These are phyloP conservation scores for Gymnosoma rotundatum DNA, from an alignment of 2,888 invertebrate species.

Conservation along the genomic window DNA sequence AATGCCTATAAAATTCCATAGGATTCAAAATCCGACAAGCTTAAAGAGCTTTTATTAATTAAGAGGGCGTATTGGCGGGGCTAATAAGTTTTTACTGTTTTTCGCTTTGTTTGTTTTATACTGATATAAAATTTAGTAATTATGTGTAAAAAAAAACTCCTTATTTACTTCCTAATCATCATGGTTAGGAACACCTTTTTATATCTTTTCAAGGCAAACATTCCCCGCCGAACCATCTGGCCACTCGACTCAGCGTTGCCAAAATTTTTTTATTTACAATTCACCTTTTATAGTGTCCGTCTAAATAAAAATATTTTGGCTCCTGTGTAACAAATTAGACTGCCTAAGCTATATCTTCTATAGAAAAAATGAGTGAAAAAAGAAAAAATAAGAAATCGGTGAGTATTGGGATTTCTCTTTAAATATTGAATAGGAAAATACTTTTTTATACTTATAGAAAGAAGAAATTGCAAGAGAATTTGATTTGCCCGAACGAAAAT, in stretches of 20 bases:
- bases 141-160: too few species aligned
- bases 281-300: background rate
- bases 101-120: too few species aligned
- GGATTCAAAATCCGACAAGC: too few species aligned
- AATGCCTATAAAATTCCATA: too few species aligned
- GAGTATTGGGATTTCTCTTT: slow-evolving; percentile 52
- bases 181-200: too few species aligned
- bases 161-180: too few species aligned
- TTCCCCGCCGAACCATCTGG: background rate
- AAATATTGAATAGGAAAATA: background rate
- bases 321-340: background rate
- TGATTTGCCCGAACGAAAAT: slow-evolving; percentile 93
- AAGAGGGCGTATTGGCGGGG: too few species aligned
- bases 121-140: too few species aligned
- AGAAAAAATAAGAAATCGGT: slow-evolving; percentile 80
- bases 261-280: background rate
- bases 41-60: too few species aligned
- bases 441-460: slow-evolving; percentile 82
- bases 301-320: background rate
- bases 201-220: background rate
- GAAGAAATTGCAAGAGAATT: slow-evolving; percentile 95
- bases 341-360: background rate
- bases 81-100: too few species aligned
- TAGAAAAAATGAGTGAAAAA: slow-evolving; percentile 78
- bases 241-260: background rate